Evolutionary conservation across 2,113 vertebrate genomes (phyloP), one percentile per base, ranked within the genome.

Genomic region (Malurus melanocephalus): DNA sequence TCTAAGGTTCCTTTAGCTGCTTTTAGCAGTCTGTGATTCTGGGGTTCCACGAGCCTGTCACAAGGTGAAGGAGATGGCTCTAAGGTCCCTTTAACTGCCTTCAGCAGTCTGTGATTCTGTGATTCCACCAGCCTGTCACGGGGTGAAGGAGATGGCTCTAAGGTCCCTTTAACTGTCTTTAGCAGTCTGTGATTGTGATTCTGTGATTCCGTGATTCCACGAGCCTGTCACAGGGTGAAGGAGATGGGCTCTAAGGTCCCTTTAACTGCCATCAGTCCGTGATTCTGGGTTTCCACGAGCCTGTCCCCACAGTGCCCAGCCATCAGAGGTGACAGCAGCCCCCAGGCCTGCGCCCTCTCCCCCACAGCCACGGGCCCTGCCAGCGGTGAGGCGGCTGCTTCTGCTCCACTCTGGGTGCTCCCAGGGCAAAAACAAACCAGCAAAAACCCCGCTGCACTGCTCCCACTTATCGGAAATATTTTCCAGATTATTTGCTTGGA

Each of bases 401-500:
- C 30, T 55, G 52, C 56, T 38, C 23, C 4, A 0, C 26, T 53
- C 61, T 3, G 40, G 10, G 4, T 4, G 46, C 32, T 87, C 28
- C 32, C 22, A 3, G 65, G 26, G 72, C 14, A 62, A 45, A 92
- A 68, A 17, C 49, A 74, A 72, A 48, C 61, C 61, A 30, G 61
- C 11, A 24, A 23, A 46, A 53, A 4, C 35, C 20, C 73, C 55
- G 13, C 30, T 51, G 13, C 71, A 30, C 60, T 53, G 67, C 78
- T 93, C 94, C 87, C 86, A 83, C 96, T 95, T 96, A 96, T 96
- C 94, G 93, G 96, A 97, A 98, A 98, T 98, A 98, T 95, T 98
- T 98, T 98, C 98, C 98, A 98, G 94, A 97, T 96, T 97, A 98
- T 98, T 97, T 97, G 59, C 84, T 92, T 83, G 60, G 13, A 88